These are phyloP conservation scores for Adelphocoris suturalis DNA, from an alignment of 2,888 invertebrate species.

Conservation along the genomic window DNA sequence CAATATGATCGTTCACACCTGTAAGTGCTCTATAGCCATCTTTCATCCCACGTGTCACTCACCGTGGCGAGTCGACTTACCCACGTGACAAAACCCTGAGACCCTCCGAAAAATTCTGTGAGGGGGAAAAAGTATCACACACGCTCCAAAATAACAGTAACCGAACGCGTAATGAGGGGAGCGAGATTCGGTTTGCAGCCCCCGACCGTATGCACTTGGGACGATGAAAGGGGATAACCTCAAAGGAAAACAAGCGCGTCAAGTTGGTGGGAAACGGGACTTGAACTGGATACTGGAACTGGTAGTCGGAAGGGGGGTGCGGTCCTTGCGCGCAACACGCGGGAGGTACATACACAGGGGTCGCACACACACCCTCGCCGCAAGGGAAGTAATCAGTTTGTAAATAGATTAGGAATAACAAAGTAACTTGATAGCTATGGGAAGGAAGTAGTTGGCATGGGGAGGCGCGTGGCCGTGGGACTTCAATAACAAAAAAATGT, in stretches of 20 bases:
- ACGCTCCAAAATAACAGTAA: neutral
- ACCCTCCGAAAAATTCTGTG: neutral
- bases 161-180: neutral
- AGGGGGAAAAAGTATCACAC: neutral
- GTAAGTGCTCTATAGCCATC: neutral
- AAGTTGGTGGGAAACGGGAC: conserved; percentile 24
- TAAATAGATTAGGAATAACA: conserved; percentile 64
- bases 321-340: neutral
- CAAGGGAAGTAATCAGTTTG: conserved; percentile 57
- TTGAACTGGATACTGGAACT: conserved; percentile 11
- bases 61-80: neutral
- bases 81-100: no score
- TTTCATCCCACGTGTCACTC: neutral
- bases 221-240: neutral
- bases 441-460: conserved; percentile 43
- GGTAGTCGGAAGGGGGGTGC: neutral
- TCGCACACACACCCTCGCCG: neutral
- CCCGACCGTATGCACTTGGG: neutral
- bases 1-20: no score
- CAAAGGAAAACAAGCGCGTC: conserved; percentile 20
- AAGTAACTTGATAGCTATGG: conserved; percentile 56
- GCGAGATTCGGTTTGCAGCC: neutral
- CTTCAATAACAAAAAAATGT: conserved; percentile 37
- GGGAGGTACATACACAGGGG: neutral
- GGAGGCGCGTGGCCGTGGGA: conserved; percentile 12